Evolutionary conservation across 2,113 vertebrate species (phyloP), one percentile per base, ranked within the genome.

Genomic region (Cheirogaleus medius): DNA sequence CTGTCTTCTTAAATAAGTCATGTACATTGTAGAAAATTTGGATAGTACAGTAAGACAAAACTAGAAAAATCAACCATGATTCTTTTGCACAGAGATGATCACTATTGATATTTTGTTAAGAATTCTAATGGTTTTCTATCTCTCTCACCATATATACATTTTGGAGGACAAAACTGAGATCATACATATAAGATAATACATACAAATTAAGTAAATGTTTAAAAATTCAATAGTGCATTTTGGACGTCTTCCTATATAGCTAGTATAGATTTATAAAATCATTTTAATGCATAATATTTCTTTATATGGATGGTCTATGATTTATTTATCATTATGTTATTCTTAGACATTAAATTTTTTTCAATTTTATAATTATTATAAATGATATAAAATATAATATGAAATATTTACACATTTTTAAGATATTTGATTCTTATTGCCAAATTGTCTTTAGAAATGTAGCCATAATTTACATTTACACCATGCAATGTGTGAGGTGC

Each of bases 361-460:
- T 97, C 3, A 0, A 66, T 89, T 93, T 90, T 25, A 94, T 87
- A 86, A 39, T 77, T 25, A 78, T 74, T 47, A 54, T 37, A 54
- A 78, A 54, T 56, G 1, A 68, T 90, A 95, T 37, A 77, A 71
- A 77, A 64, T 63, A 90, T 78, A 39, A 74, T 64, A 58, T 91
- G 56, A 95, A 87, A 90, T 80, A 93, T 77, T 64, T 47, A 21
- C 37, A 87, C 7, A 63, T 74, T 74, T 83, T 88, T 37, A 91
- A 91, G 34, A 11, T 69, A 68, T 44, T 32, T 89, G 49, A 92
- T 86, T 84, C 13, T 44, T 92, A 78, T 58, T 95, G 21, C 7
- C 77, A 90, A 83, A 63, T 71, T 78, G 76, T 14, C 83, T 87
- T 84, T 88, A 86, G 42, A 83, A 96, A 80, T 90, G 42, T 77